These are phyloP conservation scores for Drosophila trapezifrons DNA, from an alignment of 1,140 invertebrate species.

Conservation along the genomic window DNA sequence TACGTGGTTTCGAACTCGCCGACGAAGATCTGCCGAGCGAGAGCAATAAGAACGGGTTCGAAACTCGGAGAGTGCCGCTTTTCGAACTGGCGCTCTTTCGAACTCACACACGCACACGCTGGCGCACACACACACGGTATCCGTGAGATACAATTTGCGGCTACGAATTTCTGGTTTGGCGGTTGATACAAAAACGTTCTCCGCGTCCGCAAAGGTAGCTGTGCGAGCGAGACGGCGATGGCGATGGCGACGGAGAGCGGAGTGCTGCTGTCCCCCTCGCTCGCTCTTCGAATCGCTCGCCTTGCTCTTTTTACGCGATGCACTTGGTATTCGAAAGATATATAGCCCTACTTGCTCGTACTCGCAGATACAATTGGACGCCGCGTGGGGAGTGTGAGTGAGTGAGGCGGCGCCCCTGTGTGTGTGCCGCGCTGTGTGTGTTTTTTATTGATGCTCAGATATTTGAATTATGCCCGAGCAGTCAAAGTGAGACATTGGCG, in stretches of 20 bases:
- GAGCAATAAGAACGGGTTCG: conserved; percentile 72
- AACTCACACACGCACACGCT: conserved; percentile 50
- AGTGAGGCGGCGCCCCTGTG: conserved; percentile 28
- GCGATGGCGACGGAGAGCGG: conserved; percentile 15
- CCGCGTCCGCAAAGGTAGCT: conserved; percentile 70
- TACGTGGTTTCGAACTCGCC: conserved; percentile 23
- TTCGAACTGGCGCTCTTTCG: conserved; percentile 70
- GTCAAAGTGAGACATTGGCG: conserved; percentile 84
- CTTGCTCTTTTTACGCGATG: conserved; percentile 53
- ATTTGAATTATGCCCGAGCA: conserved; percentile 84
- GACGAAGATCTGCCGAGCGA: conserved; percentile 29
- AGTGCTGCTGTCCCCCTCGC: conserved; percentile 58
- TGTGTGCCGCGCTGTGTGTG: conserved; percentile 40
- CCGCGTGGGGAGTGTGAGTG: conserved; percentile 33
- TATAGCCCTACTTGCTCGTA: conserved; percentile 67
- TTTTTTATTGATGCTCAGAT: conserved; percentile 84
- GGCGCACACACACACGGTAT: conserved; percentile 13
- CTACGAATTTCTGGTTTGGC: conserved; percentile 62
- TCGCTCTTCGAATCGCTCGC: conserved; percentile 45
- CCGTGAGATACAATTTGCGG: conserved; percentile 60
- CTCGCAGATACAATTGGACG: conserved; percentile 79
- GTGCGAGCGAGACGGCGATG: conserved; percentile 48
- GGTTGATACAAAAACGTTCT: conserved; percentile 54
- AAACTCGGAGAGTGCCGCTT: conserved; percentile 46
- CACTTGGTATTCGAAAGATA: conserved; percentile 51